These are phyloP conservation scores for Tubulanus polymorphus DNA, from an alignment of 2,888 invertebrate genomes.

Conservation along the genomic window DNA sequence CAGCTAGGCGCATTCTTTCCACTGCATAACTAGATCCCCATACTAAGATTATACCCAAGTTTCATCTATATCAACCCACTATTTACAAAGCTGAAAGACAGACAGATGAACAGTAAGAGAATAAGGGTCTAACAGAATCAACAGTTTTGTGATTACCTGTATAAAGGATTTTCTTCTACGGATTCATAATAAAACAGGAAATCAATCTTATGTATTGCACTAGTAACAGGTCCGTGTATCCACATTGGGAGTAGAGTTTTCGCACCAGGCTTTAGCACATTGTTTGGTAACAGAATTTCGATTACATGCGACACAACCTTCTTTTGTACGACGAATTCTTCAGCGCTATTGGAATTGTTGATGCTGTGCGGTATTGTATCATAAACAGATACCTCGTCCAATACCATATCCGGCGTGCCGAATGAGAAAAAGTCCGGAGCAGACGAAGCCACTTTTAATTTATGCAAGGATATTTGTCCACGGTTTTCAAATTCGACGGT, in stretches of 20 bases:
- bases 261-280: conserved; percentile 57
- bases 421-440: conserved; percentile 66
- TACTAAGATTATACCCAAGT: no score
- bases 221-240: conserved; percentile 67
- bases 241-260: conserved; percentile 61
- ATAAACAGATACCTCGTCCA: conserved; percentile 34
- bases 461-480: conserved; percentile 58
- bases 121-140: not conserved
- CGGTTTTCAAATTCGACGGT: conserved; percentile 66
- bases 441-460: conserved; percentile 62
- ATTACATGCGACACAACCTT: conserved; percentile 27
- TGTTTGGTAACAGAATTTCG: conserved; percentile 37
- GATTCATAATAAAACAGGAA: conserved; percentile 72
- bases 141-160: conserved; percentile 23
- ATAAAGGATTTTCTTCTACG: conserved; percentile 34
- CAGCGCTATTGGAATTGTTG: conserved; percentile 8
- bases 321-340: conserved; percentile 8
- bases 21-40: no score
- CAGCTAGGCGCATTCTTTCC: no score
- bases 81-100: not conserved
- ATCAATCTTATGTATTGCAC: conserved; percentile 64
- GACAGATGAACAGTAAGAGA: not conserved
- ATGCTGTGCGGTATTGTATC: conserved; percentile 19
- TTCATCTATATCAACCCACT: not conserved
- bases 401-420: conserved; percentile 33